Conservation (phyloP, 2,888 invertebrate species). For the Caenorhabditis macrosperma region DNA sequence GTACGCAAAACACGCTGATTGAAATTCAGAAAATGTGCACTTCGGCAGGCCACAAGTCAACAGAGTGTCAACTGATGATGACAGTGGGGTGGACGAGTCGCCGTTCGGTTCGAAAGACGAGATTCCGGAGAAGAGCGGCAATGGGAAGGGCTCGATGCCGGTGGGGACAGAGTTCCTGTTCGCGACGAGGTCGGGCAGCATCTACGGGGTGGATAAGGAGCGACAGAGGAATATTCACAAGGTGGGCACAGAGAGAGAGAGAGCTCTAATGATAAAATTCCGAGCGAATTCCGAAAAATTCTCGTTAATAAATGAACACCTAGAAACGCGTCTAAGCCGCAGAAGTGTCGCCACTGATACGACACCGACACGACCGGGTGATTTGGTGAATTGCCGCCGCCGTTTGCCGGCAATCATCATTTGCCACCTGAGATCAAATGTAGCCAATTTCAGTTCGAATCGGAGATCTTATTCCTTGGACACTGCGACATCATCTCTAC, state of each 20-base stretch:
- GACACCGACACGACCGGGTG: too few species aligned
- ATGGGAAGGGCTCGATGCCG: not conserved
- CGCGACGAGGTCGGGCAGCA: conserved; percentile 20
- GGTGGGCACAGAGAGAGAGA: not conserved
- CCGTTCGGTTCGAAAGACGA: conserved; percentile 34
- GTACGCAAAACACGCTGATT: not conserved
- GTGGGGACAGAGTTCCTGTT: conserved; percentile 48
- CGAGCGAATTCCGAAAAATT: too few species aligned
- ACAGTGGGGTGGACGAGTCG: conserved; percentile 26
- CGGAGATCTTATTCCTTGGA: conserved; percentile 50
- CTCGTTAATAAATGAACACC: too few species aligned
- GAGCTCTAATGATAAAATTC: not conserved
- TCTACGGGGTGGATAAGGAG: conserved; percentile 40
- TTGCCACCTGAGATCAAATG: too few species aligned
- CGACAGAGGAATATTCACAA: conserved; percentile 37
- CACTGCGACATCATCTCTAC: conserved; percentile 33
- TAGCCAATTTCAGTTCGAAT: conserved; percentile 58
- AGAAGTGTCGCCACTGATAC: too few species aligned
- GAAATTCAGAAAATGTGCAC: not conserved
- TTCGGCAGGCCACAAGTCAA: not conserved
- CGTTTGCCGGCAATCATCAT: too few species aligned
- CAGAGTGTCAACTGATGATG: conserved; percentile 9
- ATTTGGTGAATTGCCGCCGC: too few species aligned
- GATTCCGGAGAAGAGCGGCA: not conserved
- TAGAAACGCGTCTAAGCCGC: too few species aligned